Percentiles rank a stretch among this genome's conserved stretches.
Conservation (phyloP, 2,113 vertebrate species). For the Thinocorus orbignyianus region DNA sequence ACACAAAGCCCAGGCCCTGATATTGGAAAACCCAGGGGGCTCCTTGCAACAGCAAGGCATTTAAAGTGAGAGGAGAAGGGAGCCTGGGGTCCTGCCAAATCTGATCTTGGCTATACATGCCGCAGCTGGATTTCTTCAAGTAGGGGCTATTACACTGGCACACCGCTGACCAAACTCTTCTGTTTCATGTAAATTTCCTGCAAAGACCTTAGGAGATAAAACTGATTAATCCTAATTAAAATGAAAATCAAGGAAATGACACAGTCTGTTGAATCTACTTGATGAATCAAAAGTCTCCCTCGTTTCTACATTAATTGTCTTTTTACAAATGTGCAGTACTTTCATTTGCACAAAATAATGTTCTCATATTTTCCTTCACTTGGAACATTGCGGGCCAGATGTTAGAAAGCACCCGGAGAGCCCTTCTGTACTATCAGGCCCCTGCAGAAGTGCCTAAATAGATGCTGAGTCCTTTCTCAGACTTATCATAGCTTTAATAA, state of each 20-base stretch:
- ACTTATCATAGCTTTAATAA: neutral
- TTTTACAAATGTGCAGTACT: slow-evolving; percentile 45
- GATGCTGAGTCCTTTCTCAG: neutral
- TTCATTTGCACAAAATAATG: neutral
- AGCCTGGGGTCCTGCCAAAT: neutral
- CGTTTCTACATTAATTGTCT: slow-evolving; percentile 61
- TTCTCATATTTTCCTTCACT: slow-evolving; percentile 44
- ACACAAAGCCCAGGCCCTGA: neutral
- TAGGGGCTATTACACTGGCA: slow-evolving; percentile 17
- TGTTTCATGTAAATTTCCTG: slow-evolving; percentile 14
- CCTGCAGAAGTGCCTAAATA: neutral
- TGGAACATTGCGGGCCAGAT: neutral
- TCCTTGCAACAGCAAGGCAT: neutral
- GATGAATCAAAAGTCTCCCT: slow-evolving; percentile 64
- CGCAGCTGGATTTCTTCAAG: slow-evolving; percentile 49
- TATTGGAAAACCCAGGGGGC: neutral
- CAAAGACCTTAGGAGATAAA: slow-evolving; percentile 51
- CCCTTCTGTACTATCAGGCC: neutral
- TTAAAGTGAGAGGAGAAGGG: neutral
- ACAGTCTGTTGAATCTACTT: slow-evolving; percentile 63
- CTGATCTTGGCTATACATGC: neutral
- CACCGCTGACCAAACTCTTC: slow-evolving; percentile 36
- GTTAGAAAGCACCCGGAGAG: neutral
- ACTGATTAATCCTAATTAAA: slow-evolving; percentile 69
- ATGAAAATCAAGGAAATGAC: slow-evolving; percentile 61